phyloP scores from a whole-genome alignment of 2,888 invertebrate genomes.

The Fragum whitleyi region DNA sequence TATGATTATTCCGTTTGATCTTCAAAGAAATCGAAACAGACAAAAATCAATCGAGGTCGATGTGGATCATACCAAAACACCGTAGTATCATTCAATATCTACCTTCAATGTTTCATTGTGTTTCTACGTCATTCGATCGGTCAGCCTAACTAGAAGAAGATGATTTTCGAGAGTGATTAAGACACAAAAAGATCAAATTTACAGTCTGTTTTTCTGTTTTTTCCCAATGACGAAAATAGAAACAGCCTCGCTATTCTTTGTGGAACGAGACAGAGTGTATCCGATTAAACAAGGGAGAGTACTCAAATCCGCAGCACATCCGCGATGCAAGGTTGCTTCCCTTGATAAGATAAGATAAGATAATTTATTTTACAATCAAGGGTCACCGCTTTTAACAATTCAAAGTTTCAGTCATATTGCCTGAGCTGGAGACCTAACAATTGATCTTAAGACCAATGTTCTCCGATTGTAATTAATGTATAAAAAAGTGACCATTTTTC shows the following conservation, averaged over 20 bases:
- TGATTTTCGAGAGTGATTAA: no score
- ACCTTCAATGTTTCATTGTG: conserved; percentile 1
- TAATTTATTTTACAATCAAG: no score
- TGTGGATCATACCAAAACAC: no score
- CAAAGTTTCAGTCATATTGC: no score
- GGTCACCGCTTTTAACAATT: no score
- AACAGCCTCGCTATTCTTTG: conserved; percentile 16
- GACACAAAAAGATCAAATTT: not conserved
- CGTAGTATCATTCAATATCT: not conserved
- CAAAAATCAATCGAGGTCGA: conserved; percentile 26
- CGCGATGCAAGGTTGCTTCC: not conserved
- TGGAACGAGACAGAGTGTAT: not conserved
- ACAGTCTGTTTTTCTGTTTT: conserved; percentile 1
- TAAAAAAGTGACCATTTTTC: no score
- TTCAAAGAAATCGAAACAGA: conserved; percentile 11
- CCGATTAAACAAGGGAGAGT: conserved; percentile 1
- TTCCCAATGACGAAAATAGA: conserved; percentile 26
- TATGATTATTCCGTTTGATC: no score
- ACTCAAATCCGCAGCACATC: not conserved
- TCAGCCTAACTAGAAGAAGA: no score
- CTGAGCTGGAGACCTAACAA: no score
- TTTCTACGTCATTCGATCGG: not conserved
- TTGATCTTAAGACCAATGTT: no score
- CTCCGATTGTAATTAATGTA: no score
- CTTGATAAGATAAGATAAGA: no score